phyloP scores from a whole-genome alignment of 2,888 invertebrate genomes.

The Aleiodes testaceus region DNA sequence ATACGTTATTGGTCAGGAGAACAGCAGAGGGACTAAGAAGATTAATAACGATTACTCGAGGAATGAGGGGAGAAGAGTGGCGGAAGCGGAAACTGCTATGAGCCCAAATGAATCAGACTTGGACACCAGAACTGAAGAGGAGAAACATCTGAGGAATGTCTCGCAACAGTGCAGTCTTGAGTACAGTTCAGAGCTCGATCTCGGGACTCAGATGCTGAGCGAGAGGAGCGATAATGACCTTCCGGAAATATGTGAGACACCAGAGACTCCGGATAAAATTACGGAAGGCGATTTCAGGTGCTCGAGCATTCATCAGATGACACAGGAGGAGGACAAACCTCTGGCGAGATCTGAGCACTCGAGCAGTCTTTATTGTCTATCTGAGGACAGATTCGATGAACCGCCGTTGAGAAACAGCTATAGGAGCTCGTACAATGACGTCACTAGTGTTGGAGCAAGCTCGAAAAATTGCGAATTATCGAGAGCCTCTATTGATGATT shows the following conservation, averaged over 20 bases:
- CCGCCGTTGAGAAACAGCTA: conserved; percentile 56
- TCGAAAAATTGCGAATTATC: conserved; percentile 61
- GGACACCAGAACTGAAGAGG: conserved; percentile 63
- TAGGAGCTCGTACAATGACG: conserved; percentile 65
- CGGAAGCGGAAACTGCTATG: conserved; percentile 51
- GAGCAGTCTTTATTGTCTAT: conserved; percentile 63
- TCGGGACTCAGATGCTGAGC: conserved; percentile 64
- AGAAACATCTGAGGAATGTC: conserved; percentile 77
- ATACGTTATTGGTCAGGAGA: conserved; percentile 72
- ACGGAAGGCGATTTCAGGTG: conserved; percentile 45
- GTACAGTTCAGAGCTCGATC: conserved; percentile 77
- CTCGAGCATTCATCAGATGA: conserved; percentile 47
- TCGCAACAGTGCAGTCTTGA: conserved; percentile 83
- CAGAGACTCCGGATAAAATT: conserved; percentile 51
- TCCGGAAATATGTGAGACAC: conserved; percentile 65
- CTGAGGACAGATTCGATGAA: conserved; percentile 56
- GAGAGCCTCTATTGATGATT: conserved; percentile 59
- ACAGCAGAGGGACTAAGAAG: conserved; percentile 56
- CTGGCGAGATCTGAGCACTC: conserved; percentile 60
- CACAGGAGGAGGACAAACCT: conserved; percentile 31
- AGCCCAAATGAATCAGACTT: conserved; percentile 64
- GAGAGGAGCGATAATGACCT: conserved; percentile 68
- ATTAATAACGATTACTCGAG: conserved; percentile 64
- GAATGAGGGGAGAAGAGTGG: conserved; percentile 65
- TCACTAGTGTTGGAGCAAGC: conserved; percentile 58